A percentile compares a stretch with the other conserved stretches of the same genome.
phyloP scores from a whole-genome alignment of 2,888 invertebrate genomes.

The Dicroscelio sp. region DNA sequence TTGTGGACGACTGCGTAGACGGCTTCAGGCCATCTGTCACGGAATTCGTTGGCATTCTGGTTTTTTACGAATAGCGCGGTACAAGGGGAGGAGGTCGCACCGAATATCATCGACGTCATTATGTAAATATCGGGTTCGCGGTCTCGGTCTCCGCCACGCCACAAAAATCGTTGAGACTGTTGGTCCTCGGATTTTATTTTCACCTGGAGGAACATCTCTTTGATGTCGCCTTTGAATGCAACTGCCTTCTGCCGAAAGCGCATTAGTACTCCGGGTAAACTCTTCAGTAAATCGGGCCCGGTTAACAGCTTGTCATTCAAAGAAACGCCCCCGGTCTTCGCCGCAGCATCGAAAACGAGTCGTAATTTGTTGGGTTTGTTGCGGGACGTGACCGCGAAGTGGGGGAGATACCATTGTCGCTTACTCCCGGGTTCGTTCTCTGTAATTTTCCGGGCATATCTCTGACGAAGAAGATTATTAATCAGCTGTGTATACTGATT shows the following conservation, averaged over 20 bases:
- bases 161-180: background rate
- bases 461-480: background rate
- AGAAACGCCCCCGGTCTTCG: background rate
- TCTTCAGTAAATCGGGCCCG: constrained; percentile 74
- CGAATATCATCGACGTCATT: background rate
- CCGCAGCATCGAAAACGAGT: constrained; percentile 4
- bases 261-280: constrained; percentile 88
- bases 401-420: constrained; percentile 10
- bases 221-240: constrained; percentile 88
- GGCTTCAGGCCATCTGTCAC: background rate
- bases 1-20: background rate
- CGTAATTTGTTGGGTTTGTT: background rate
- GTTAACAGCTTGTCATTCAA: constrained; percentile 12
- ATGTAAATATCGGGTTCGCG: background rate
- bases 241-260: constrained; percentile 88
- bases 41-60: background rate
- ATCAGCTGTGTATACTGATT: background rate
- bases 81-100: background rate
- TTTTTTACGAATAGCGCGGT: background rate
- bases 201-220: constrained; percentile 86
- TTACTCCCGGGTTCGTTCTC: too few species aligned
- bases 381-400: background rate
- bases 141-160: background rate
- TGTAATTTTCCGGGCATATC: background rate
- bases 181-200: background rate